Base-by-base conservation (phyloP, 2,797 vertebrate species). In the Microcaecilia unicolor region DNA sequence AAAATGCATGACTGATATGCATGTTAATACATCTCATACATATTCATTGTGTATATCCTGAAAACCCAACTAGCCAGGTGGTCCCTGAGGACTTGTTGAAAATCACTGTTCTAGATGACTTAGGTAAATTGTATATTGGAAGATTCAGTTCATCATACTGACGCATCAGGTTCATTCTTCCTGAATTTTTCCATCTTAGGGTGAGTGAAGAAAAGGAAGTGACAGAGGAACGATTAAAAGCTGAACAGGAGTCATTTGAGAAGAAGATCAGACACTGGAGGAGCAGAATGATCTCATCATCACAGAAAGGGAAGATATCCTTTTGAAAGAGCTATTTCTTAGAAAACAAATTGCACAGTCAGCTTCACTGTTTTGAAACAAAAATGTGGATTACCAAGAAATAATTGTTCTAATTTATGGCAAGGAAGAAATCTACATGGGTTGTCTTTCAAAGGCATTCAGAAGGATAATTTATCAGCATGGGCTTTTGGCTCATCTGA, bases 171-270 rank as follows among this genome's bases (percentile, higher is more conserved):
- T n/a, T n/a, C n/a, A n/a, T n/a, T n/a, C n/a, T n/a, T n/a, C n/a
- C n/a, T n/a, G n/a, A n/a, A n/a, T n/a, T n/a, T n/a, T 27, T 55
- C 13, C 9, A 14, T 41, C 51, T 64, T 33, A 98, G 95, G 73
- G 81, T 97, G 46, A 98, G 88, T 10, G 92, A 98, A 70, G 92
- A 97, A 71, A 97, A 95, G 58, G 93, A 98, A 31, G 90, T 90
- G 62, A 95, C 93, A 0, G 82, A 88, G 42, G 89, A 88, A 53
- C 86, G 86, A 2, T 74, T 95, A 46, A 89, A 82, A 72, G 75
- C 88, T 11, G 90, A 96, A 54, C 93, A 99, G 41, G 86, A 85
- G 50, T 81, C 82, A 0, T 98, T 95, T 64, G 92, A 96, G 63
- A 84, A 78, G 75, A 95, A 92, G 70, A 94, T 99, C 61, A 84